Base-by-base conservation (phyloP, 2,797 vertebrate genomes). In the Onychomys leucogaster region DNA sequence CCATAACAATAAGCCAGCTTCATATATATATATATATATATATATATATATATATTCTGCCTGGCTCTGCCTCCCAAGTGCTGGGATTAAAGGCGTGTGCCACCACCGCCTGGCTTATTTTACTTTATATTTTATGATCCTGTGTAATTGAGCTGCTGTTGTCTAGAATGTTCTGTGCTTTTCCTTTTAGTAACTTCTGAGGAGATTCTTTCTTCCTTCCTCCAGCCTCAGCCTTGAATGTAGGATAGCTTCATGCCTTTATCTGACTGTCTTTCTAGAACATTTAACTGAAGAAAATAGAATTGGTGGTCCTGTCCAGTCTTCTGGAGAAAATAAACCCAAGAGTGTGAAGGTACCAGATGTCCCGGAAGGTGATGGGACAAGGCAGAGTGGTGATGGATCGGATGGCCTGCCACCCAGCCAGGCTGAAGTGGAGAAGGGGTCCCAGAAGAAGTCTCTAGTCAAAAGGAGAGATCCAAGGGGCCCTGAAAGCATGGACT, bases 231-330 rank as follows among this genome's bases (percentile, higher is more conserved):
- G 49, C 25, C 63, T 29, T 57, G 61, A 86, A n/a, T 12, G 8
- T 23, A 4, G 4, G 43, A 65, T 27, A 76, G 65, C 63, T 90
- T 96, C 90, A 96, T n/a, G 17, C 19, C 63, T 73, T 27, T 17
- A 25, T 90, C 57, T 85, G 61, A 6, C 55, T 97, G 88, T 96
- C 89, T 78, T 97, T 96, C 52, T 94, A 98, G 98, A 94, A 43
- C 34, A 21, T 78, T n/a, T 23, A 0, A 41, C 32, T 13, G 90
- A 84, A 94, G 91, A 95, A 81, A 84, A 63, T 25, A 59, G 25
- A 63, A 29, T 6, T 0, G 61, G 93, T 32, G 57, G 46, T 25
- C 85, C 41, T 4, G 34, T 57, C 43, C 34, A 1, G 1, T 71
- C 84, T 37, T 80, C 83, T 13, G 57, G 23, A 63, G 96, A 96